Evolutionary conservation across 2,797 vertebrate genomes (phyloP).

Genomic region (Craterocephalus amniculus): DNA sequence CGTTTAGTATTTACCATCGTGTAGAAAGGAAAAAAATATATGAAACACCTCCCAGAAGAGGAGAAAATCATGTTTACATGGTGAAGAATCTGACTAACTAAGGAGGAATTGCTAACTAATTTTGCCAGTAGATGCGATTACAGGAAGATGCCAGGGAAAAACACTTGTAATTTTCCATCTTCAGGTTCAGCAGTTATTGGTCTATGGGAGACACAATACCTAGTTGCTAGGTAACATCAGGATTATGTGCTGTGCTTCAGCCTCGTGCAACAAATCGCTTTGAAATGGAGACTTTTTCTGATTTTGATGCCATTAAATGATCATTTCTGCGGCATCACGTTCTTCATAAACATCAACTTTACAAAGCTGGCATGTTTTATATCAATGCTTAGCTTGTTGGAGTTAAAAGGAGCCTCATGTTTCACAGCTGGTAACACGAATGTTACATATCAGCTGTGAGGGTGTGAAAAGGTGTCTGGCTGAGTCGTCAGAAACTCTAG

Average conservation of each 20-base stretch:
- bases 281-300: constrained; percentile 32
- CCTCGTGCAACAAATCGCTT: constrained; percentile 35
- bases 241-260: constrained; percentile 54
- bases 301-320: constrained; percentile 24
- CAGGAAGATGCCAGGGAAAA: background rate
- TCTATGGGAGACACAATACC: constrained; percentile 63
- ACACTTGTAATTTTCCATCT: constrained; percentile 30
- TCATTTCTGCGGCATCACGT: background rate
- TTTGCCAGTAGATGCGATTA: background rate
- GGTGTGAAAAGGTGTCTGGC: constrained; percentile 13
- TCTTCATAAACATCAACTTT: background rate
- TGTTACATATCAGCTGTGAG: constrained; percentile 4
- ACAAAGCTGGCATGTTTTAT: background rate
- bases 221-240: constrained; percentile 84
- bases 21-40: background rate
- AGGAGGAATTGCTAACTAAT: background rate
- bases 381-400: background rate
- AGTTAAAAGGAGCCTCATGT: background rate
- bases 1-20: background rate
- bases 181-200: constrained; percentile 53
- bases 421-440: too few relatives aligned
- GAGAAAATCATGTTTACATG: background rate
- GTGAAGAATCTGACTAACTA: background rate
- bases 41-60: background rate
- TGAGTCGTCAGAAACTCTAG: constrained; percentile 18